Conservation (phyloP, 2,797 vertebrate species). For the Gymnothorax reevesii region DNA sequence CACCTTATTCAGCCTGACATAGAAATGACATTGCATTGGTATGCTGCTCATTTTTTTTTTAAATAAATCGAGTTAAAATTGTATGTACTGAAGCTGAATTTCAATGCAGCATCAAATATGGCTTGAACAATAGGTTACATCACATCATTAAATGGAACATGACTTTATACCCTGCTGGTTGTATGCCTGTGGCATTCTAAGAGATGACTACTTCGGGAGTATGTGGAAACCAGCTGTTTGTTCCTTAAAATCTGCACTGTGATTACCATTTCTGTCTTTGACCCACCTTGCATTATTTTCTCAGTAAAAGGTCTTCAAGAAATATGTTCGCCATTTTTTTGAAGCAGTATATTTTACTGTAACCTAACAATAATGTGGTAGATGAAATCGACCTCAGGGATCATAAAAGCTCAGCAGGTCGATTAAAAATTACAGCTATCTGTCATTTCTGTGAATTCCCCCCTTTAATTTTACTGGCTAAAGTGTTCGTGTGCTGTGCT, state of each 20-base stretch:
- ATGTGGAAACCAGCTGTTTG: no score
- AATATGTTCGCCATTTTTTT: neutral
- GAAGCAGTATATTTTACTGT: neutral
- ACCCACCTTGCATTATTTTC: no score
- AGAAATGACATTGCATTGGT: neutral
- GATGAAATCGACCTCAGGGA: neutral
- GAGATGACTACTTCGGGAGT: no score
- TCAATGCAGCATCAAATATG: neutral
- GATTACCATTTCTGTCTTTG: no score
- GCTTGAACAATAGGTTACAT: no score
- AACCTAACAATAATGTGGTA: neutral
- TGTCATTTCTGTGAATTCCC: constrained; percentile 9
- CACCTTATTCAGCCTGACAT: neutral
- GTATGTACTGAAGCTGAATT: neutral
- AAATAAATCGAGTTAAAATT: neutral
- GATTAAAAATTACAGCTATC: neutral
- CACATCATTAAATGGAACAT: no score
- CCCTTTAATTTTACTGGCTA: constrained; percentile 20
- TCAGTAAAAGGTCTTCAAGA: no score
- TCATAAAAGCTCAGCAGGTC: neutral
- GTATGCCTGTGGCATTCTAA: no score
- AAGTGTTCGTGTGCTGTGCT: neutral
- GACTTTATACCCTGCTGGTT: no score
- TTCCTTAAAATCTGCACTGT: no score
- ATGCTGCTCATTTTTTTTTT: neutral